Evolutionary conservation across 1,140 invertebrate genomes (phyloP), one percentile per base, ranked within the genome.

Genomic region (Sycophila sp.): DNA sequence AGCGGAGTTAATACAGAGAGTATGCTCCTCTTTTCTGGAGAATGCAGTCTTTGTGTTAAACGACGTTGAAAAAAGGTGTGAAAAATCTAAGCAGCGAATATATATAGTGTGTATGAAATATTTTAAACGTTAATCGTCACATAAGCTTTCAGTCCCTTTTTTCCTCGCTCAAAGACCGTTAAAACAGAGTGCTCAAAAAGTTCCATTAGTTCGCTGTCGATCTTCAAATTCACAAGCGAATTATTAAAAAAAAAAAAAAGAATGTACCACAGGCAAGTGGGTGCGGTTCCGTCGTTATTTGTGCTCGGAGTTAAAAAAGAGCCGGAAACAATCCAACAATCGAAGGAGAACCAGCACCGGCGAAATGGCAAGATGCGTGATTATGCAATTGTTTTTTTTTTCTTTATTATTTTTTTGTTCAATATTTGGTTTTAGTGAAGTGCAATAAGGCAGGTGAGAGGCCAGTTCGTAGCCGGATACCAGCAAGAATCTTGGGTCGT

Each of bases 401-500:
- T 32, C 15, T 49, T 59, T 45, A 5, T 42, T 66, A 67, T 36
- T 72, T 38, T 58, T 66, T 68, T 36, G 53, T 63, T 45, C 15
- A 47, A 47, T 67, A 51, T 56, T 80, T 80, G 80, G 49, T 32
- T 80, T 80, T 81, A 80, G 79, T 85, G 81, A 65, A 71, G 69
- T 85, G 83, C 80, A 84, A 82, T 55, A n/a, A 72, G 70, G 64
- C 70, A 86, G 81, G 80, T 78, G 81, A 85, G 83, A 81, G 80
- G 82, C 85, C 80, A 83, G 82, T 80, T 84, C 85, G 83, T 85
- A 84, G 85, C 83, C 86, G 87, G 85, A 94, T 94, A 95, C 90
- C 93, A 94, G 89, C 90, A 89, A 90, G 91, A 92, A 94, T 89
- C 89, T 93, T 93, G 93, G 89, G 90, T 73, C 81, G 34, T 17